Conservation (phyloP, 2,113 vertebrate genomes). For the Platichthys stellatus region DNA sequence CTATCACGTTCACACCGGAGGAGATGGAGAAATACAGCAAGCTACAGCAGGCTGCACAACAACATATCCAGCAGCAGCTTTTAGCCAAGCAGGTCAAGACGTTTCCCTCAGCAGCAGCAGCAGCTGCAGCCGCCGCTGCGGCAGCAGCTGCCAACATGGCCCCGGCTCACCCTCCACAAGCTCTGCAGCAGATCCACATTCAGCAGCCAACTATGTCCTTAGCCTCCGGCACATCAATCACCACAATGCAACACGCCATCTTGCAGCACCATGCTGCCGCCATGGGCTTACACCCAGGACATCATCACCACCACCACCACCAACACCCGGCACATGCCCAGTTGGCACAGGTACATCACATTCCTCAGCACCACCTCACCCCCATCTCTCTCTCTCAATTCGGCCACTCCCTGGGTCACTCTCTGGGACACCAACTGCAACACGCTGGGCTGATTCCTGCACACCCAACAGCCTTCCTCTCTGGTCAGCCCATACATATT, state of each 20-base stretch:
- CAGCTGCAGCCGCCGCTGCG: constrained; percentile 80
- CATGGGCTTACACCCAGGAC: constrained; percentile 90
- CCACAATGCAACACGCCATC: constrained; percentile 95
- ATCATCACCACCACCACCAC: constrained; percentile 89
- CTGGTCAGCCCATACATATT: constrained; percentile 97
- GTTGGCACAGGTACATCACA: constrained; percentile 95
- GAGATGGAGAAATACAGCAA: constrained; percentile 99
- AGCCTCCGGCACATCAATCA: constrained; percentile 91
- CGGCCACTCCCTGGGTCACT: constrained; percentile 85
- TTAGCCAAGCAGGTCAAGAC: constrained; percentile 96
- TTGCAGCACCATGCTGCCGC: constrained; percentile 94
- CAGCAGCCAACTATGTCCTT: constrained; percentile 90
- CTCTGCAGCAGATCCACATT: constrained; percentile 94
- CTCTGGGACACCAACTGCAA: constrained; percentile 87
- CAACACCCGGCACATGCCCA: constrained; percentile 91
- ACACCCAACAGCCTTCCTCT: constrained; percentile 93
- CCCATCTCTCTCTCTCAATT: constrained; percentile 94
- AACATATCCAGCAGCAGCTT: constrained; percentile 99
- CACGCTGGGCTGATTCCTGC: constrained; percentile 90
- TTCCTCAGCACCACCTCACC: constrained; percentile 95
- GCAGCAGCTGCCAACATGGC: constrained; percentile 79
- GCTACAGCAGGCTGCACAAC: constrained; percentile 96
- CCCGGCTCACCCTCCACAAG: constrained; percentile 82
- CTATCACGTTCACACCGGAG: constrained; percentile 97
- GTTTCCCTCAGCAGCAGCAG: constrained; percentile 87